A percentile compares a stretch with the other conserved stretches of the same genome.
phyloP scores from a whole-genome alignment of 2,888 invertebrate genomes.

The Neoascia interrupta region DNA sequence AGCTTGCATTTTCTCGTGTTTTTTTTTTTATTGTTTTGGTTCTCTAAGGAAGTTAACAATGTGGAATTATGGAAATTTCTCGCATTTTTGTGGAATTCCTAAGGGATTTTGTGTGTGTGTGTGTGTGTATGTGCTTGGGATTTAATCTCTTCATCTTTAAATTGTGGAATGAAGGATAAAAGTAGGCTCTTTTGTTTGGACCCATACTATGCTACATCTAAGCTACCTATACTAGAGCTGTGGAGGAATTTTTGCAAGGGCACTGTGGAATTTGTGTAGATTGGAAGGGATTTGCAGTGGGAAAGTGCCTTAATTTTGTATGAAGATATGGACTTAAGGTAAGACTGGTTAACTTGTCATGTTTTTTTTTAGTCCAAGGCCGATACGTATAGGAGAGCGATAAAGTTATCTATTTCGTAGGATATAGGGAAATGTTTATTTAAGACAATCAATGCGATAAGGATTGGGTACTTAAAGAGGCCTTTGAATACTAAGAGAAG shows the following conservation, averaged over 20 bases:
- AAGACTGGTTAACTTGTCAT: too few species aligned
- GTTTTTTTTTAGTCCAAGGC: too few species aligned
- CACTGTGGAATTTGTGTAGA: not conserved
- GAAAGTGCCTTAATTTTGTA: conserved; percentile 4
- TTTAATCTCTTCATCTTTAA: conserved; percentile 62
- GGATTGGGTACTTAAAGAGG: too few species aligned
- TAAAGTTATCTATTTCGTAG: too few species aligned
- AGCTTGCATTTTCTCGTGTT: not conserved
- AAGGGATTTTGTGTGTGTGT: conserved; percentile 34
- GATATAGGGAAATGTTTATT: too few species aligned
- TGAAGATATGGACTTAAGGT: too few species aligned
- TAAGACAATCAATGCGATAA: too few species aligned
- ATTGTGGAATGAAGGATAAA: conserved; percentile 14
- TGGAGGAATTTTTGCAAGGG: conserved; percentile 3
- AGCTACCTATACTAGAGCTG: too few species aligned
- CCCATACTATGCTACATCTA: too few species aligned
- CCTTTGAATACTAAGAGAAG: too few species aligned
- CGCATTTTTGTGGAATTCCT: conserved; percentile 53
- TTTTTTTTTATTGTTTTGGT: conserved; percentile 11
- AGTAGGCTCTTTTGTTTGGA: not conserved
- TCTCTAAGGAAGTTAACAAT: conserved; percentile 42
- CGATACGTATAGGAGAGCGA: too few species aligned
- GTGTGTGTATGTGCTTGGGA: conserved; percentile 13
- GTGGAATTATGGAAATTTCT: conserved; percentile 67
- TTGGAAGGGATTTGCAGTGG: not conserved